Percentiles rank a stretch among this genome's conserved stretches.
Conservation (phyloP, 2,113 vertebrate genomes). For the Erinaceus europaeus region DNA sequence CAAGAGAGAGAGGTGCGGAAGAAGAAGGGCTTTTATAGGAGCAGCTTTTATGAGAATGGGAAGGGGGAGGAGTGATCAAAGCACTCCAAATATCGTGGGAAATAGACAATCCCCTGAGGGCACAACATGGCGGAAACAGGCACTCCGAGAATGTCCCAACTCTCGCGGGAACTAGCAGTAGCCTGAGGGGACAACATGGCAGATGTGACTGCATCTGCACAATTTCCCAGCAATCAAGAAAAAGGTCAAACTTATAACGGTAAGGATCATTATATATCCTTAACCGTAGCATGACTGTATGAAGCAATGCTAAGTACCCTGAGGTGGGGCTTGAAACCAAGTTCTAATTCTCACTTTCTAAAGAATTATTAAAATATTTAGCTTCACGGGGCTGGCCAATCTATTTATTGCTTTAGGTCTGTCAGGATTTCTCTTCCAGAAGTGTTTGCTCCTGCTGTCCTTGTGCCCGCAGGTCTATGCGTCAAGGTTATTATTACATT, state of each 20-base stretch:
- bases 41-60: too few relatives aligned
- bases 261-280: not conserved
- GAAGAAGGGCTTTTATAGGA: too few relatives aligned
- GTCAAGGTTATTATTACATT: conserved; percentile 37
- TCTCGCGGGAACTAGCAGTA: too few relatives aligned
- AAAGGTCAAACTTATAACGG: not conserved
- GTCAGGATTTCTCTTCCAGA: conserved; percentile 24
- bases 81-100: too few relatives aligned
- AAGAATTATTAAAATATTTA: not conserved
- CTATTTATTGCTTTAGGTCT: not conserved
- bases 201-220: too few relatives aligned
- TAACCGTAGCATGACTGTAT: not conserved
- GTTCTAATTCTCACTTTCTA: not conserved
- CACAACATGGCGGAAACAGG: too few relatives aligned
- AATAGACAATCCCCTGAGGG: too few relatives aligned
- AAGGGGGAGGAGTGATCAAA: too few relatives aligned
- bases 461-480: not conserved
- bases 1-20: too few relatives aligned
- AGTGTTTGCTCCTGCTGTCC: conserved; percentile 33
- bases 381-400: not conserved
- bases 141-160: too few relatives aligned
- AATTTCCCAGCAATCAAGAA: too few relatives aligned
- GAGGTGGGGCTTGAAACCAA: not conserved
- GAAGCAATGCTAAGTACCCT: not conserved
- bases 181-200: too few relatives aligned